Evolutionary conservation across 2,888 invertebrate species (phyloP).

Genomic region (Ferdinandea cuprea): DNA sequence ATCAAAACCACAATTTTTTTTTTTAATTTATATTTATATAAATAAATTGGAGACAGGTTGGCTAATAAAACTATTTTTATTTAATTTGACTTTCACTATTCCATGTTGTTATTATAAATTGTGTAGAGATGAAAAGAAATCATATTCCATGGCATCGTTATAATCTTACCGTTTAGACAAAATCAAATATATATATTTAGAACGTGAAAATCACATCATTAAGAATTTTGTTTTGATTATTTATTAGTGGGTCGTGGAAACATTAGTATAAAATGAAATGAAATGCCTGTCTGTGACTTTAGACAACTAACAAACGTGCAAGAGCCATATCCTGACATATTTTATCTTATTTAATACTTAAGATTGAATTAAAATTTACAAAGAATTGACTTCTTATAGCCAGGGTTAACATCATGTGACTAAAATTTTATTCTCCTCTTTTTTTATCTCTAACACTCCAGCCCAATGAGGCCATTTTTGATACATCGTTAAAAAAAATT

Average conservation of each 20-base stretch:
- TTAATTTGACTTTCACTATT: not conserved
- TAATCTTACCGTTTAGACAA: conserved; percentile 43
- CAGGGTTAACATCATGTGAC: too few relatives aligned
- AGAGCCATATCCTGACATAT: too few relatives aligned
- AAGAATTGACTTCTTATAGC: too few relatives aligned
- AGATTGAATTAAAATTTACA: too few relatives aligned
- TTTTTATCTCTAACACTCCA: too few relatives aligned
- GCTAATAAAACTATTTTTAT: not conserved
- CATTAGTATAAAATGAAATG: not conserved
- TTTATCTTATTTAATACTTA: too few relatives aligned
- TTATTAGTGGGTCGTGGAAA: not conserved
- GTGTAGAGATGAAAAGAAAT: conserved; percentile 33
- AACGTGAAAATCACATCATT: conserved; percentile 15
- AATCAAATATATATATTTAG: conserved; percentile 34
- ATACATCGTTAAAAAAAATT: too few relatives aligned
- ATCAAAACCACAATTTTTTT: not conserved
- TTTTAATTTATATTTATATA: not conserved
- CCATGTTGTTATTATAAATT: conserved; percentile 27
- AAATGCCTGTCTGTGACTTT: not conserved
- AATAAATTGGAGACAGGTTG: conserved; percentile 6
- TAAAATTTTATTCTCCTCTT: too few relatives aligned
- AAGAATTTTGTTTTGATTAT: conserved; percentile 1
- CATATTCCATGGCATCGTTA: conserved; percentile 44
- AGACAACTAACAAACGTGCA: not conserved
- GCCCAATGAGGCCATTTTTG: too few relatives aligned